Evolutionary conservation across 2,888 invertebrate species (phyloP), one percentile per base, ranked within the genome.

Genomic region (Netelia melanura): DNA sequence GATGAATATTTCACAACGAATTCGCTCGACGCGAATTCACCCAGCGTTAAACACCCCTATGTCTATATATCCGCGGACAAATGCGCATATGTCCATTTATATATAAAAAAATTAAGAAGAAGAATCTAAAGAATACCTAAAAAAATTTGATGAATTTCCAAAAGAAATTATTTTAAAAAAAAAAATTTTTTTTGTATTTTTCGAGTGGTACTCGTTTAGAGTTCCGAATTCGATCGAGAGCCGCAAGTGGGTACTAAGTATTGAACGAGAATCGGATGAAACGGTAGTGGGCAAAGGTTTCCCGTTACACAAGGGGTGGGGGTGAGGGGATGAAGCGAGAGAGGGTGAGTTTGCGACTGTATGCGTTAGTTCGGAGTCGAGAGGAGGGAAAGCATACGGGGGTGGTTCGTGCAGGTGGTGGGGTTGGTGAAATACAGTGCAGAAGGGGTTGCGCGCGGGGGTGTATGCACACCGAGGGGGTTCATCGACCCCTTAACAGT

Each of bases 401-500:
- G 25, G 14, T 44, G 44, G 44, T 54, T 8, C 65, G 77, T 44
- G 81, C 67, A 81, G 82, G 72, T 72, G 71, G 82, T 75, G 77
- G 70, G 85, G 71, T 17, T 38, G 61, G n/a, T 11, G 61, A 78
- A 74, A 83, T 74, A 74, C 38, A 74, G 56, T 48, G 21, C 58
- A 17, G 77, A 62, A 67, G 48, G 68, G 72, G 83, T 75, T 82
- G 75, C 67, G 82, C 71, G 52, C 64, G 72, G 67, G 79, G 72
- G 65, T 43, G 17, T 77, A 21, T 76, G 82, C 61, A 81, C 67
- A 81, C 43, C 71, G 56, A 68, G 84, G 56, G 64, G 84, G 88
- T 88, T 87, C 88, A 81, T 87, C 81, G 88, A 88, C 88, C 88
- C 81, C 86, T 85, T 87, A 84, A 85, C 85, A 87, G 86, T 84